Evolutionary conservation across 2,888 invertebrate species (phyloP), one percentile per base, ranked within the genome.

Genomic region (Pristionchus exspectatus): DNA sequence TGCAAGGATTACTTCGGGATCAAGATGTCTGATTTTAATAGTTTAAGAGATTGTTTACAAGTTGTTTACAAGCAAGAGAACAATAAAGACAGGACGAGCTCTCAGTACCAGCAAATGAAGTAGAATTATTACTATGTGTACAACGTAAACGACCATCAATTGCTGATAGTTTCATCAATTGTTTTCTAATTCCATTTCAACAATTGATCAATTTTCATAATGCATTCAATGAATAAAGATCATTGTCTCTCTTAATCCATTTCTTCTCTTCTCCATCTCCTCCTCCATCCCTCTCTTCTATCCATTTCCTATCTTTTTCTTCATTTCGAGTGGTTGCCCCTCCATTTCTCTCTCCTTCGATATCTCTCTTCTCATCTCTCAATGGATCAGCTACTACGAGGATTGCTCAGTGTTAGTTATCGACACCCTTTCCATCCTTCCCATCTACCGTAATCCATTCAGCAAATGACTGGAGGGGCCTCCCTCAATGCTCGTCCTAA

Each of bases 371-470:
- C 38, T 66, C 59, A 86, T n/a, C 21, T 21, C 38, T 38, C 33
- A 4, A 86, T 86, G 86, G 86, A 86, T n/a, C 86, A 86, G 54
- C 38, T 66, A 27, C 86, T 86, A 10, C 86, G 66, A 66, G 86
- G 86, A 86, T 30, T 86, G 38, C 86, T 86, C 44, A 38, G 63
- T 38, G 86, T 86, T 7, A 86, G 86, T 30, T 59, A 72, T 21
- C 72, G 27, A 59, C 21, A 59, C 59, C 16, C 56, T 44, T 27
- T 5, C 30, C 50, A 9, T 54, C 50, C 30, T 21, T 2, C 21
- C 21, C 0, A 18, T 27, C 56, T 59, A 84, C 54, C 54, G 27
- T 84, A 59, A 7, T 54, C 84, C 54, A 66, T 86, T 24, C 86
- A 86, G 86, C 86, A 86, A 66, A 86, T 86, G 86, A 50, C 84